These are phyloP conservation scores for Didymodactylos carnosus DNA, from an alignment of 2,888 invertebrate genomes.

Conservation along the genomic window DNA sequence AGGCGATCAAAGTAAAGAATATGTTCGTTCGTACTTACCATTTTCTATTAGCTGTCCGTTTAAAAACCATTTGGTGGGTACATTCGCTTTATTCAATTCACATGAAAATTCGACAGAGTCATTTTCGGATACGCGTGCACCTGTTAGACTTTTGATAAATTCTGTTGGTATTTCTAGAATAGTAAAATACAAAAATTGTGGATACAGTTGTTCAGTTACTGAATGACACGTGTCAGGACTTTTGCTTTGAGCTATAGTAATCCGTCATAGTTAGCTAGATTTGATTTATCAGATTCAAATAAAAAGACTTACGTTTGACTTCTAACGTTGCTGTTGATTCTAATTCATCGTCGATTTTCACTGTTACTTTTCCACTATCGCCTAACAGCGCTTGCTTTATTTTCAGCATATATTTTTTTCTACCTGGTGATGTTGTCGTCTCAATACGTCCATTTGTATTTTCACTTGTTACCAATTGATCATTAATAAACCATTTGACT, in stretches of 20 bases:
- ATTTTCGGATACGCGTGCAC: constrained; percentile 9
- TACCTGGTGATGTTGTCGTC: not conserved
- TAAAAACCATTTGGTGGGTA: constrained; percentile 2
- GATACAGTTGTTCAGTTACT: too few relatives aligned
- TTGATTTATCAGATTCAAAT: not conserved
- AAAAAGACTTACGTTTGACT: not conserved
- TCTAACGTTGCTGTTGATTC: not conserved
- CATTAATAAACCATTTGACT: constrained; percentile 7
- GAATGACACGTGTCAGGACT: too few relatives aligned
- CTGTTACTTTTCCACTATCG: not conserved
- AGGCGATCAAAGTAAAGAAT: too few relatives aligned
- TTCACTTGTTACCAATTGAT: not conserved
- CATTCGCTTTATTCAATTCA: constrained; percentile 2
- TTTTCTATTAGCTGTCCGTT: not conserved
- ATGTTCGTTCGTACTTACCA: too few relatives aligned
- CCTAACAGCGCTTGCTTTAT: constrained; percentile 6
- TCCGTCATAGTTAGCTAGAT: too few relatives aligned
- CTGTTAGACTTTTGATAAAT: constrained; percentile 1
- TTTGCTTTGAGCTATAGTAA: too few relatives aligned
- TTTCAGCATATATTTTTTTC: constrained; percentile 2
- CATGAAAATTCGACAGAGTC: constrained; percentile 7
- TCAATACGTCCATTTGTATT: not conserved
- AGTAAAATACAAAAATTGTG: too few relatives aligned
- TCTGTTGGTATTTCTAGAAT: constrained; percentile 9
- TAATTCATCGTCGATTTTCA: not conserved